Base-by-base conservation (phyloP, 2,888 invertebrate genomes). In the Drosophila aldrichi region DNA sequence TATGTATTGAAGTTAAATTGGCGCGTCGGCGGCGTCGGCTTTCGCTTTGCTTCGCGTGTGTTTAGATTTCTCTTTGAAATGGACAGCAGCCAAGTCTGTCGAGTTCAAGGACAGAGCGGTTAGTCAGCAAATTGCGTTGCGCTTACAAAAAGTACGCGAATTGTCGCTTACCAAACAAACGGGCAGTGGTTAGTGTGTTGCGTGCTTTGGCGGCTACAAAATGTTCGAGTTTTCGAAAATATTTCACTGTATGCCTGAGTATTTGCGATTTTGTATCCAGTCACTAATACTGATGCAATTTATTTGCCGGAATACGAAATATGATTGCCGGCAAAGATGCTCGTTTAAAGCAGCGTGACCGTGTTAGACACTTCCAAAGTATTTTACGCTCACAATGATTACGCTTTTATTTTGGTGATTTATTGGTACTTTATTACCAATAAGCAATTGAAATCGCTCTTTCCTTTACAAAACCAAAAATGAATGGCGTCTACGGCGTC, bases 31-130 rank as follows among this genome's bases (percentile, higher is more conserved):
- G 48, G 58, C 65, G 70, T 67, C 75, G 74, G 78, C 82, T 70
- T 79, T 75, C 36, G 57, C 32, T 49, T 71, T 67, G 68, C 55
- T 43, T 63, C 49, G 62, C 54, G 44, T 58, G 41, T 65, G 41
- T 46, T 58, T 60, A 49, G 36, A 57, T 66, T 48, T 60, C 49
- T 57, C 61, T 54, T 59, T 63, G 41, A 59, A 65, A 61, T 63
- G 77, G 83, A 77, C 79, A 78, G 76, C 73, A 77, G 85, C 85
- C 85, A 84, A 82, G 74, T 76, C 82, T 82, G 72, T 81, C 22
- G 82, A 76, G 85, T 85, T 85, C 85, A 85, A 85, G 85, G 85
- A 64, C 85, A 80, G 60, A 54, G 66, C 70, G 61, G 46, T 83
- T 85, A 82, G 80, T 78, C 80, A 80, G 80, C 74, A 56, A 82